Evolutionary conservation across 2,888 invertebrate genomes (phyloP), one percentile per base, ranked within the genome.

Genomic region (Cryptus armator): DNA sequence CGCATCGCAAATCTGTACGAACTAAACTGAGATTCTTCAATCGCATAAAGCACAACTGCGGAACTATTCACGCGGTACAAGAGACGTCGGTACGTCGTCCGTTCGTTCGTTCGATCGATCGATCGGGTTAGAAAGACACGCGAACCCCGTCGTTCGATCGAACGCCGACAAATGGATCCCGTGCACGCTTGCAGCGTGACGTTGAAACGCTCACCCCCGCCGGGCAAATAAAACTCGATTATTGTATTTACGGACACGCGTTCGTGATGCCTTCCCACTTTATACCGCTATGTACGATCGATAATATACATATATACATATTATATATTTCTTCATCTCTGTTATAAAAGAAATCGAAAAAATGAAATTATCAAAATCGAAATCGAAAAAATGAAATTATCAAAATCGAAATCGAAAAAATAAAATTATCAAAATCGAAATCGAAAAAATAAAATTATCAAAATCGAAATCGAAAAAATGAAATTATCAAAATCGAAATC

Each of bases 1-100:
- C 83, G 85, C 77, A 70, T 78, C 84, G 75, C 82, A 86, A 84
- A 80, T 70, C 70, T 86, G 88, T 86, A 84, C 87, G 86, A 85
- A 87, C 84, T 86, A 83, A 84, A 86, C 53, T 64, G 24, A 29
- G 56, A 12, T 24, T 16, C 24, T 76, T 56, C n/a, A 43, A 46
- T 46, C 76, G 72, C 14, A 67, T 24, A 32, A 16, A 62, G 10
- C 43, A 14, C 29, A 62, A 46, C 19, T n/a, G 53, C 43, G 62
- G 29, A 29, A 19, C 44, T 12, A 9, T 16, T 56, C 19, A 56
- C 9, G 56, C 16, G 19, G 16, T 19, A 56, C 56, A 19, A 56
- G 43, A 53, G 56, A 64, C 62, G 51, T 70, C 5, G 56, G 19
- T 56, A 56, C 16, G 16, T 56, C 16, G 56, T 19, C 43, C 66